Base-by-base conservation (phyloP, 2,888 invertebrate genomes). In the Drosophila paramelanica region DNA sequence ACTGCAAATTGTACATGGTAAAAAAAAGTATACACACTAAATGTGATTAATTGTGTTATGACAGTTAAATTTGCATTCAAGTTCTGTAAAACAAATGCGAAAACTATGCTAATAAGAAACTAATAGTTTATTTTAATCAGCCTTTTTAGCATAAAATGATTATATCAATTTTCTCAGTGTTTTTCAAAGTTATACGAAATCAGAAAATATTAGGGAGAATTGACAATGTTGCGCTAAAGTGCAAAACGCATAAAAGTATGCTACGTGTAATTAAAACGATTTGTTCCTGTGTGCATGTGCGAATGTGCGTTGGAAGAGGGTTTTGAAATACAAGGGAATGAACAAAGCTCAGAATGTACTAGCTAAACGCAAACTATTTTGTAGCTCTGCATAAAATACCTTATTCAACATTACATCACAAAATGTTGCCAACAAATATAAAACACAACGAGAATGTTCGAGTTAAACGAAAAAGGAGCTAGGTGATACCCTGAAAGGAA, bases 231-330 rank as follows among this genome's bases (percentile, higher is more conserved):
- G 67, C 49, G 38, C 51, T 25, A 56, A 53, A 61, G 58, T 53
- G 57, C 67, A 62, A 62, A 75, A 62, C 62, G 73, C 75, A 77
- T 79, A 70, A 77, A 77, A 77, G 77, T 77, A 70, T 79, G 77
- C 77, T 67, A 75, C 57, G 62, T 64, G 53, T 60, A 77, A 62
- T 59, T 64, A 51, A 77, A 75, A 52, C 75, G 58, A 77, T 62
- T 64, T 67, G 59, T 27, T 55, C 53, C 5, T 33, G 39, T 23
- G 17, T 36, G 31, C 17, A 39, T 57, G 33, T 2, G 27, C 3
- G 23, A 14, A 25, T 41, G 25, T 17, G 14, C 45, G 13, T 13
- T 39, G 46, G 39, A 6, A 11, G 52, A 27, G 41, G 17, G 13
- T n/a, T 8, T 17, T 13, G 7, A 41, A 4, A 6, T 8, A 10